Percentiles rank a stretch among this genome's conserved stretches.
These are phyloP conservation scores for Glareola pratincola DNA, from an alignment of 2,113 vertebrate species.

Conservation along the genomic window DNA sequence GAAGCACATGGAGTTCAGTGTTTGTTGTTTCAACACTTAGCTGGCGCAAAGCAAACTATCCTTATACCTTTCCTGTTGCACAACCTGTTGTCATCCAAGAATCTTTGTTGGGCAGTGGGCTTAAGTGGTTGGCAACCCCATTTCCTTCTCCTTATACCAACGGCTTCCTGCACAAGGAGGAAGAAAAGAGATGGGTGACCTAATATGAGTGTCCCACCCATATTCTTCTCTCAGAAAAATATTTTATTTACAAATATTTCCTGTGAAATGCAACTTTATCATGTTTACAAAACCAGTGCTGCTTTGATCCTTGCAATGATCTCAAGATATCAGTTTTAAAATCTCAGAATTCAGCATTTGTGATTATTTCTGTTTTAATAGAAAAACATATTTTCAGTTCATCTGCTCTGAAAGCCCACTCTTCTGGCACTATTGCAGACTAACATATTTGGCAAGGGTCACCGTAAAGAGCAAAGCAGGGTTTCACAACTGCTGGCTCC, in stretches of 20 bases:
- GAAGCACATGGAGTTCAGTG: slow-evolving; percentile 40
- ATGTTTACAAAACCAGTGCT: not conserved
- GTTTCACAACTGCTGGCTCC: not conserved
- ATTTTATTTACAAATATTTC: not conserved
- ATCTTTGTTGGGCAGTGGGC: not conserved
- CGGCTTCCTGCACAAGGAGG: not conserved
- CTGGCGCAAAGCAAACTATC: slow-evolving; percentile 26
- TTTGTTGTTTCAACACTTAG: slow-evolving; percentile 55
- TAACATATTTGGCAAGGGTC: slow-evolving; percentile 8
- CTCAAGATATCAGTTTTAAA: not conserved
- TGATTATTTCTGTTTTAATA: not conserved
- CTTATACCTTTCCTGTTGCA: not conserved
- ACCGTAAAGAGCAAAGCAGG: not conserved
- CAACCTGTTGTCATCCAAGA: not conserved
- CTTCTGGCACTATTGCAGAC: not conserved
- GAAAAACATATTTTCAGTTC: slow-evolving; percentile 26
- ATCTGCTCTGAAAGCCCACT: not conserved
- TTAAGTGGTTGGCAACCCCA: not conserved
- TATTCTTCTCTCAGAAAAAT: not conserved
- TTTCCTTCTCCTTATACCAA: not conserved
- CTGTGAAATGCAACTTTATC: not conserved
- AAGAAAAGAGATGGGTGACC: not conserved
- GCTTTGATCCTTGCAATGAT: not conserved
- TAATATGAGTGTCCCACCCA: not conserved
- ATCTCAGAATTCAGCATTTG: not conserved